Percentiles rank a stretch among this genome's conserved stretches.
phyloP scores from a whole-genome alignment of 2,113 vertebrate species.

The Chroicocephalus ridibundus region DNA sequence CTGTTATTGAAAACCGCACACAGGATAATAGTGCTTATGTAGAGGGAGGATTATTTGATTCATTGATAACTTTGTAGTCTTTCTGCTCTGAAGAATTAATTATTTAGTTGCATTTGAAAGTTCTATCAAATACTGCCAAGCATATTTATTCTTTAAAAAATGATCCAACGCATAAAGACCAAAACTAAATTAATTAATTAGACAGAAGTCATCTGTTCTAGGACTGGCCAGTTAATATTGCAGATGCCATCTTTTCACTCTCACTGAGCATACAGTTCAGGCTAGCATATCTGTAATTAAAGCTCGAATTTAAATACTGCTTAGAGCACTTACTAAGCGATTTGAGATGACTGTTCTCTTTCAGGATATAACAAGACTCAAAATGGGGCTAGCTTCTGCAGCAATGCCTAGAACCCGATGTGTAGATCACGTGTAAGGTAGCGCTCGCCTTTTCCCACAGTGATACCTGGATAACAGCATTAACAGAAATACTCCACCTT shows the following conservation, averaged over 20 bases:
- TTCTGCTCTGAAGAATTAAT: constrained; percentile 5
- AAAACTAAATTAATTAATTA: background rate
- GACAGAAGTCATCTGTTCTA: background rate
- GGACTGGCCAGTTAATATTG: background rate
- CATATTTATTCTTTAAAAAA: background rate
- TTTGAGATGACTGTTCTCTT: background rate
- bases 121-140: background rate
- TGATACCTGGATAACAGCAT: background rate
- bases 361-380: background rate
- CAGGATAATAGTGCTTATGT: background rate
- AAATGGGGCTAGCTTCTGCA: background rate
- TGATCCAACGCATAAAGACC: background rate
- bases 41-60: background rate
- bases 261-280: background rate
- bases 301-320: background rate
- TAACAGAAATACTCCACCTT: background rate
- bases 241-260: background rate
- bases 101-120: background rate
- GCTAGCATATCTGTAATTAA: background rate
- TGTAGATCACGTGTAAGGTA: accelerated
- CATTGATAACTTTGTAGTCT: background rate
- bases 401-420: accelerated
- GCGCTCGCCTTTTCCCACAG: background rate
- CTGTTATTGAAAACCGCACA: background rate
- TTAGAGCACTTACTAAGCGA: background rate